Conservation (phyloP, 2,113 vertebrate genomes). For the Microcebus lehilahytsara region DNA sequence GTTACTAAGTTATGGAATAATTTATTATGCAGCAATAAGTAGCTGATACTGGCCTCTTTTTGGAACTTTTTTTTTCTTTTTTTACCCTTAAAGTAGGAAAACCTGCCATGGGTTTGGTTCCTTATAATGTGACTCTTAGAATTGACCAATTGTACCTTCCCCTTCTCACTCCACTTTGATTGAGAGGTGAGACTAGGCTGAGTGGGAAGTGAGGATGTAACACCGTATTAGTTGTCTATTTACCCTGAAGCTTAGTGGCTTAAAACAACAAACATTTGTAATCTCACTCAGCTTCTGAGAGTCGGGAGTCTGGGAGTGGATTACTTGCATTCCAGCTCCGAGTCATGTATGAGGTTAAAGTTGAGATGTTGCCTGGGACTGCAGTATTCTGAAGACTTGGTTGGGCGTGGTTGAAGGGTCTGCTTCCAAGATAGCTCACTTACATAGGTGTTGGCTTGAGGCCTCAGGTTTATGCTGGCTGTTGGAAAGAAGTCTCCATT, state of each 20-base stretch:
- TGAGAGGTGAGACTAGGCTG: background rate
- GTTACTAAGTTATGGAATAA: slow-evolving; percentile 28
- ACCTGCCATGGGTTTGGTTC: background rate
- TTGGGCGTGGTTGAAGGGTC: background rate
- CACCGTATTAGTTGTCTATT: background rate
- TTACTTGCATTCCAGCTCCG: background rate
- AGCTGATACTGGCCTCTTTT: background rate
- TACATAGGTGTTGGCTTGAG: background rate
- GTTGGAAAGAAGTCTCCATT: background rate
- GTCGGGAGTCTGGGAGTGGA: background rate
- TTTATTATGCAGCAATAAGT: slow-evolving; percentile 21
- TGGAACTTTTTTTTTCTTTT: background rate
- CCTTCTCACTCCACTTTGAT: background rate
- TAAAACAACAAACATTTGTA: background rate
- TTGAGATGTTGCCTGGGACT: background rate
- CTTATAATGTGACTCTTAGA: background rate
- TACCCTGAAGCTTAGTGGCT: background rate
- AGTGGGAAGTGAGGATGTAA: background rate
- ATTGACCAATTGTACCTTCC: background rate
- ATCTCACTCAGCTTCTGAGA: background rate
- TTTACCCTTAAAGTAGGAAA: slow-evolving; percentile 27
- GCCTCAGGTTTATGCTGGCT: background rate
- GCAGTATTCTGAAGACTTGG: background rate
- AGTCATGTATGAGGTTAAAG: background rate
- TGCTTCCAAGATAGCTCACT: background rate